These are phyloP conservation scores for Turnix velox DNA, from an alignment of 2,113 vertebrate species.

Conservation along the genomic window DNA sequence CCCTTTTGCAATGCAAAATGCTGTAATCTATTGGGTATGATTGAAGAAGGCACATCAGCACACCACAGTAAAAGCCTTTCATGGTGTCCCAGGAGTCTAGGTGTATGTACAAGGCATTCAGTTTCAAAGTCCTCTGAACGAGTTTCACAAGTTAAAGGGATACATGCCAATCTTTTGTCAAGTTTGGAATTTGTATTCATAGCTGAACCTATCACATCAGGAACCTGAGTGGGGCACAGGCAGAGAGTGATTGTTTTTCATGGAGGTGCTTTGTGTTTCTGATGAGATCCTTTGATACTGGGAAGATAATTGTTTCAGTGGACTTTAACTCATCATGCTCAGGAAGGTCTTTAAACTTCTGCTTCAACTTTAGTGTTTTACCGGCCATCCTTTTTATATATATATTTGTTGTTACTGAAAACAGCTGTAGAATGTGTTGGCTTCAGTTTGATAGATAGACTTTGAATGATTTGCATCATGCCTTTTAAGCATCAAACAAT, in stretches of 20 bases:
- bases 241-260: conserved; percentile 71
- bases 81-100: conserved; percentile 62
- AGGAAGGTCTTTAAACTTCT: conserved; percentile 73
- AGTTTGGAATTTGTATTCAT: conserved; percentile 1
- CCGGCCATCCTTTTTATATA: conserved; percentile 77
- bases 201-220: conserved; percentile 3
- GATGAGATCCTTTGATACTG: conserved; percentile 74
- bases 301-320: conserved; percentile 76
- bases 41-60: conserved; percentile 63
- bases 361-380: conserved; percentile 49
- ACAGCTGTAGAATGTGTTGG: conserved; percentile 77
- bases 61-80: conserved; percentile 65
- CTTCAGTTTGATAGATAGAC: not conserved
- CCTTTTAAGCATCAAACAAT: not conserved
- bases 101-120: conserved; percentile 51
- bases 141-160: conserved; percentile 57
- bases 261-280: conserved; percentile 70
- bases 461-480: not conserved
- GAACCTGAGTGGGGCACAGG: conserved; percentile 69
- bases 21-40: conserved; percentile 76
- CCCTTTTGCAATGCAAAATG: conserved; percentile 63
- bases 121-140: conserved; percentile 65
- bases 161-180: conserved; percentile 53
- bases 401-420: conserved; percentile 74
- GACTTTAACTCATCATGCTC: conserved; percentile 71